phyloP scores from a whole-genome alignment of 2,888 invertebrate genomes.

The Acanthopleura granulata region DNA sequence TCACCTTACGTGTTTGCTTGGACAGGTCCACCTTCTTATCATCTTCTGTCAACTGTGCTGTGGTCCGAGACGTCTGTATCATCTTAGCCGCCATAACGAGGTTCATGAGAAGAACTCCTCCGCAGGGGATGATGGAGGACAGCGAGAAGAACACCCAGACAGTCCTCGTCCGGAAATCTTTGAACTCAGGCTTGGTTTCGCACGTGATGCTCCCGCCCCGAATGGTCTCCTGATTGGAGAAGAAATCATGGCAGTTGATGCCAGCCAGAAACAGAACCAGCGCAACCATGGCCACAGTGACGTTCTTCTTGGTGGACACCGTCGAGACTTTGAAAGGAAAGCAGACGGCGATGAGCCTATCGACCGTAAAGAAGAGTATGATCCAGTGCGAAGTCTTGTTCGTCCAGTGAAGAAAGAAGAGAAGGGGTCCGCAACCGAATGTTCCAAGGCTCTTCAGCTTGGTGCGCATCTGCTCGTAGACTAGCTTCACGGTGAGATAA shows the following conservation, averaged over 20 bases:
- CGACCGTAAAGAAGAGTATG: not conserved
- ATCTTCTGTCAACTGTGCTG: not conserved
- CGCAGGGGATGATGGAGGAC: constrained; percentile 6
- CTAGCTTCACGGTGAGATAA: constrained; percentile 8
- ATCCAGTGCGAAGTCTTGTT: not conserved
- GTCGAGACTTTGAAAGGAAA: constrained; percentile 2
- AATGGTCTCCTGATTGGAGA: constrained; percentile 1
- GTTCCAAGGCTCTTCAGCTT: not conserved
- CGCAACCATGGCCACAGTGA: not conserved
- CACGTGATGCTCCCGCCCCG: not conserved
- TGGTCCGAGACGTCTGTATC: not conserved
- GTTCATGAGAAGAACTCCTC: constrained; percentile 3
- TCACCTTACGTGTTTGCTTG: not conserved
- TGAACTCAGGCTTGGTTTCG: not conserved
- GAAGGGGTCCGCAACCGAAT: not conserved
- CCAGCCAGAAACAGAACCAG: not conserved
- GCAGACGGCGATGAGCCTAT: not conserved
- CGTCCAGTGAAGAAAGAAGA: not conserved
- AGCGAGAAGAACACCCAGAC: constrained; percentile 8
- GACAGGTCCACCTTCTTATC: not conserved
- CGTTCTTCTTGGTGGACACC: constrained; percentile 16
- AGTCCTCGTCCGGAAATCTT: not conserved
- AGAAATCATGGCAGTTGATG: constrained; percentile 10
- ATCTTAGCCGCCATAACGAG: not conserved
- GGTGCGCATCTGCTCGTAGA: not conserved